Percentiles rank a stretch among this genome's conserved stretches.
Conservation (phyloP, 2,113 vertebrate genomes). For the Donacobius atricapilla region DNA sequence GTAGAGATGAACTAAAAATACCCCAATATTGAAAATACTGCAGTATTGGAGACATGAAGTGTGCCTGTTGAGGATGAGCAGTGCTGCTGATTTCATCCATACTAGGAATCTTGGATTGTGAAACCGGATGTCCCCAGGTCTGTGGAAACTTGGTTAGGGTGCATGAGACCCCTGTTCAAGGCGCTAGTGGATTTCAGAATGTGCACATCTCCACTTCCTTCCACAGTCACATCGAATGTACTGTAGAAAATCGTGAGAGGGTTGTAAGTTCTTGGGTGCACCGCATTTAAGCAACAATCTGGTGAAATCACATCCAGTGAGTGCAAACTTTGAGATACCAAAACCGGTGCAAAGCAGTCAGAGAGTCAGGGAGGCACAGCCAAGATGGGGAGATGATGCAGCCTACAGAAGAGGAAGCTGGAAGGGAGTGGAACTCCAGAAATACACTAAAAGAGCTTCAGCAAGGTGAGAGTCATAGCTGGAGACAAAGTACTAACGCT, state of each 20-base stretch:
- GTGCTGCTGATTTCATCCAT: background rate
- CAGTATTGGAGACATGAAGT: background rate
- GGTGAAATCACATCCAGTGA: background rate
- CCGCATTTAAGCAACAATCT: background rate
- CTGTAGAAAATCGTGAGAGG: background rate
- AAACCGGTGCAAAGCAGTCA: background rate
- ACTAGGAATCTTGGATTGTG: background rate
- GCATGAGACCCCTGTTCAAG: background rate
- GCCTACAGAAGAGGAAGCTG: background rate
- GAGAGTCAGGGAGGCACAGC: background rate
- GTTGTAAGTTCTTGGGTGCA: background rate
- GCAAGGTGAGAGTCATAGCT: background rate
- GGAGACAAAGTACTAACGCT: background rate
- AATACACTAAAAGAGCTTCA: background rate
- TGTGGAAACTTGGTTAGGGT: background rate
- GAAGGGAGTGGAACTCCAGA: background rate
- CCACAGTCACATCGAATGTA: background rate
- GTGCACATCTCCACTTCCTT: background rate
- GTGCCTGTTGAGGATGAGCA: background rate
- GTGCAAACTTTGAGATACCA: background rate
- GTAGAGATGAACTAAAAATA: background rate
- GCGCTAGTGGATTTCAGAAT: background rate
- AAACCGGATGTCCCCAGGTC: background rate
- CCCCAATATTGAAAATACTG: background rate
- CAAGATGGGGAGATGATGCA: background rate